Base-by-base conservation (phyloP, 2,113 vertebrate genomes). In the Orthochromis indermauri region DNA sequence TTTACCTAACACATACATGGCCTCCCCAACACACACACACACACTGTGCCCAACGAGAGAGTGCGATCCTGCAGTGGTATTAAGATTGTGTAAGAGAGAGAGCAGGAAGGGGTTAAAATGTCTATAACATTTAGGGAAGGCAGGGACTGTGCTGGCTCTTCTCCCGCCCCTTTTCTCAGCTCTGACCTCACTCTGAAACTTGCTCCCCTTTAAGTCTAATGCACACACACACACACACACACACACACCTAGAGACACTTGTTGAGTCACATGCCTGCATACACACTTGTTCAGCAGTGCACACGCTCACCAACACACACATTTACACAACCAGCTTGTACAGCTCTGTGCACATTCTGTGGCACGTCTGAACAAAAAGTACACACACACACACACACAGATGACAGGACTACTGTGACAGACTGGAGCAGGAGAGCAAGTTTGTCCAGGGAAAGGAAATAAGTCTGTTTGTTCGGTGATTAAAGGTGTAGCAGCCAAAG, bases 181-280 rank as follows among this genome's bases (percentile, higher is more conserved):
- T 86, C 89, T 95, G 94, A 96, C 93, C 94, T 96, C 94, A 96
- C 90, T 87, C 90, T 92, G 86, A 94, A 94, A 94, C 93, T 91
- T 86, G 86, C 91, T 90, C 84, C 91, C 88, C 87, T 85, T 81
- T 85, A 80, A 82, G 49, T 87, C 71, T 85, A 68, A 80, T 40
- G 8, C 82, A 61, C 31, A 10, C 80, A 28, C 55, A 61, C 35
- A 33, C 45, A 37, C 53, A 66, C 17, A n/a, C 28, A 66, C 19
- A 66, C 63, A 71, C n/a, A 24, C n/a, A 42, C 12, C 12, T 42
- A 71, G 59, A 81, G 51, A 57, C 86, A 81, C 91, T 87, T 80
- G 83, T 89, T 54, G 71, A 83, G 83, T 63, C 86, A 91, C 92
- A 89, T 83, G 66, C 84, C 31, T 26, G 49, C 33, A 83, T 57